phyloP scores from a whole-genome alignment of 1,140 invertebrate species.

The Mesaphorura yosii region DNA sequence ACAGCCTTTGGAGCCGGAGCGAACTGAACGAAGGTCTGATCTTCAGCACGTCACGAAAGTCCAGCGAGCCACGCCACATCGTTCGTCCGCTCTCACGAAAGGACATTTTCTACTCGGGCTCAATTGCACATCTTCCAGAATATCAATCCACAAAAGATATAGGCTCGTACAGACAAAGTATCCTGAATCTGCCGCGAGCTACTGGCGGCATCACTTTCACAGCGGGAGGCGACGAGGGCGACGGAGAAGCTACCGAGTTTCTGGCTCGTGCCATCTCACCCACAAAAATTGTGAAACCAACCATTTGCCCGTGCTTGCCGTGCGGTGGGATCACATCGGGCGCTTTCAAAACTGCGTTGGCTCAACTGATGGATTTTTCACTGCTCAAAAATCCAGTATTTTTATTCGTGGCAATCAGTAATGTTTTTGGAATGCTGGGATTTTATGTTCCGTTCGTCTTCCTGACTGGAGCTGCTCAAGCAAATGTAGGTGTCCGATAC shows the following conservation, averaged over 20 bases:
- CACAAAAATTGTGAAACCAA: slow-evolving; percentile 47
- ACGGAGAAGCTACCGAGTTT: too few species aligned
- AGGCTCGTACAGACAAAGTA: slow-evolving; percentile 69
- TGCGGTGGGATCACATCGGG: slow-evolving; percentile 46
- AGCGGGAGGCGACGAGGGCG: slow-evolving; percentile 39
- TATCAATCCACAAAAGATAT: slow-evolving; percentile 85
- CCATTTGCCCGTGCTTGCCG: slow-evolving; percentile 2
- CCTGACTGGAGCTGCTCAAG: slow-evolving; percentile 65
- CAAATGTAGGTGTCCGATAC: slow-evolving; percentile 49
- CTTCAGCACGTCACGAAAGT: slow-evolving; percentile 40
- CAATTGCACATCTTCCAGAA: slow-evolving; percentile 77
- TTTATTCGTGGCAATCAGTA: slow-evolving; percentile 83
- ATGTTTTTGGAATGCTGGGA: slow-evolving; percentile 86
- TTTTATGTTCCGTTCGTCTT: slow-evolving; percentile 93
- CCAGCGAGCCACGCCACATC: slow-evolving; percentile 52
- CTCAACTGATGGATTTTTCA: slow-evolving; percentile 88
- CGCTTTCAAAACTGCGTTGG: slow-evolving; percentile 64
- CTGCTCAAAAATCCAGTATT: slow-evolving; percentile 83
- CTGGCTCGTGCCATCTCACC: slow-evolving; percentile 53
- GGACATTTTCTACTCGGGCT: slow-evolving; percentile 97
- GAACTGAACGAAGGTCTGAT: slow-evolving; percentile 31
- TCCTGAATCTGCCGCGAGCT: slow-evolving; percentile 56
- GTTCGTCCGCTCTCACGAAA: slow-evolving; percentile 86
- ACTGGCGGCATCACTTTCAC: neutral
- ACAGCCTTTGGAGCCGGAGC: slow-evolving; percentile 26